Percentiles rank a stretch among this genome's conserved stretches.
These are phyloP conservation scores for Podarcis lilfordi DNA, from an alignment of 2,797 vertebrate genomes.

Conservation along the genomic window DNA sequence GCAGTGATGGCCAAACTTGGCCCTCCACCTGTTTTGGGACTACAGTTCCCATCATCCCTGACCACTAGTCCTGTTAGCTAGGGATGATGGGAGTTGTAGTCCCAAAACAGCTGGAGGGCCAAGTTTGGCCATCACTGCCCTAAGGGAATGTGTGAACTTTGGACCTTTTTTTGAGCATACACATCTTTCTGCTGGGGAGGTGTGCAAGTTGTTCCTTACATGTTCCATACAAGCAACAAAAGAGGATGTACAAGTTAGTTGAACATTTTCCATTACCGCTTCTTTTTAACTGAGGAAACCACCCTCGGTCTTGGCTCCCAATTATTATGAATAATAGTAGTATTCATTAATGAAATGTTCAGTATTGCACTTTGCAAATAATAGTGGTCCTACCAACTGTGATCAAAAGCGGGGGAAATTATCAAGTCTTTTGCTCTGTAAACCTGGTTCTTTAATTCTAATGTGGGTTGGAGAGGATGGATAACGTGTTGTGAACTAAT, in stretches of 20 bases:
- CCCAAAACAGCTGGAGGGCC: too few species aligned
- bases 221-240: neutral
- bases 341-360: neutral
- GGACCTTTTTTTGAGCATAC: neutral
- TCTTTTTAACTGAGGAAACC: neutral
- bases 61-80: too few species aligned
- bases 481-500: neutral
- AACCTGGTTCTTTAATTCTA: neutral
- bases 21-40: too few species aligned
- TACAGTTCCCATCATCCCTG: too few species aligned
- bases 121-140: too few species aligned
- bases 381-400: neutral
- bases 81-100: too few species aligned
- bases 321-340: neutral
- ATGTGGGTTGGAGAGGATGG: neutral
- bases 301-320: too few species aligned
- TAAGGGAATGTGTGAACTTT: neutral
- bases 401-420: too few species aligned
- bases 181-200: neutral
- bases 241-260: neutral
- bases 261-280: neutral
- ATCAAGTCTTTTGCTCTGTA: too few species aligned
- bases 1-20: too few species aligned
- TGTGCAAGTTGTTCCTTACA: neutral
- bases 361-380: neutral